Base-by-base conservation (phyloP, 2,113 vertebrate genomes). In the Gymnobelideus leadbeateri region DNA sequence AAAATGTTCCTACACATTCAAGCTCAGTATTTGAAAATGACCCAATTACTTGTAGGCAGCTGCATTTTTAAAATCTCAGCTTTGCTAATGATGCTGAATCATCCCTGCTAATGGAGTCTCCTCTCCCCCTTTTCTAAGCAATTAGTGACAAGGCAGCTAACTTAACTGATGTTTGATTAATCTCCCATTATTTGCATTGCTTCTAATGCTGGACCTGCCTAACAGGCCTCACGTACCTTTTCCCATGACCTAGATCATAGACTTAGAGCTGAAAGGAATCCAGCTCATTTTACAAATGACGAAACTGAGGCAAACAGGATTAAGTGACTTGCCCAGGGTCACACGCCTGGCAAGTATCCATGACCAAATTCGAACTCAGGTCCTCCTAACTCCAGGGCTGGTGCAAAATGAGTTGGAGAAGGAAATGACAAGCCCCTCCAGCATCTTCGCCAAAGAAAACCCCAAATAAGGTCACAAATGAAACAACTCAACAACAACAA, bases 21-120 rank as follows among this genome's bases (percentile, higher is more conserved):
- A 26, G 16, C 8, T 55, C 47, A 23, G 21, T 31, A 50, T 49
- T 93, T 93, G 89, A 90, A 91, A 92, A 92, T 89, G 90, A 61
- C 9, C 46, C 95, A 93, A n/a, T 68, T 46, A 91, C n/a, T 28
- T 26, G 0, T 46, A 57, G 68, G 77, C 28, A 55, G 28, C 51
- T 96, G 93, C 93, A 92, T 51, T 84, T 43, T 92, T 93, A 47
- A 96, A 91, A 68, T 25, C 31, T n/a, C 21, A 54, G 46, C 53
- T 95, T 91, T 47, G 53, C 16, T 52, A 55, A 90, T 90, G 7
- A 91, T 54, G 89, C 68, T 14, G 53, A 77, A 55, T 91, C 47
- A 91, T 57, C 3, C 89, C 11, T 89, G 51, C 50, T 46, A 23
- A 89, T 47, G 0, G 1, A 16, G 21, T 4, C 11, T 26, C 0